Evolutionary conservation across 2,888 invertebrate genomes (phyloP).

Genomic region (Philhelius pedissequus): DNA sequence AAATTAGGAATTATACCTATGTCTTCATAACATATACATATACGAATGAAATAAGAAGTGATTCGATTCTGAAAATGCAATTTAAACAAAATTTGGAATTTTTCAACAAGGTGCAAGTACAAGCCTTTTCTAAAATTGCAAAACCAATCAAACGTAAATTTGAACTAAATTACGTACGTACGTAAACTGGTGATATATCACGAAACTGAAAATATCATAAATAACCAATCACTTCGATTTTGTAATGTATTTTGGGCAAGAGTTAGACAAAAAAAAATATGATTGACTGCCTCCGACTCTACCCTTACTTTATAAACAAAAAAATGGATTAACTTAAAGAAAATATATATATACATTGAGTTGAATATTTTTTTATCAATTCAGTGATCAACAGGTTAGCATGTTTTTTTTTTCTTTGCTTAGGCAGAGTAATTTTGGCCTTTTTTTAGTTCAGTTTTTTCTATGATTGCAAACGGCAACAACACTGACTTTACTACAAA

Average conservation of each 20-base stretch:
- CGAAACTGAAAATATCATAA: constrained; percentile 20
- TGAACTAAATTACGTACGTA: not conserved
- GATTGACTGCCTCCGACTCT: constrained; percentile 31
- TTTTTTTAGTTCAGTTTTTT: not conserved
- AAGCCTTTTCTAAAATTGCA: no score
- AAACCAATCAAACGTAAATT: not conserved
- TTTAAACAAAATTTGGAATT: no score
- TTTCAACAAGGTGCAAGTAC: no score
- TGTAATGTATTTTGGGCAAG: constrained; percentile 29
- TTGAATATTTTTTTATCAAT: constrained; percentile 44
- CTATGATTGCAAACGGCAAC: not conserved
- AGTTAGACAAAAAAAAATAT: constrained; percentile 18
- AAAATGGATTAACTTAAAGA: not conserved
- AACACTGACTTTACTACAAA: not conserved
- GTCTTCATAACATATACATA: no score
- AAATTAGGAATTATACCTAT: no score
- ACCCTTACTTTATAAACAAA: not conserved
- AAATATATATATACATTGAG: not conserved
- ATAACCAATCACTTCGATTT: constrained; percentile 51
- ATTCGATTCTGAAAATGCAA: no score
- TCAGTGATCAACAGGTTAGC: constrained; percentile 57
- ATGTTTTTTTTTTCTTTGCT: constrained; percentile 15
- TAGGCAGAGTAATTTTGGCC: constrained; percentile 16
- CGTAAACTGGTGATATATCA: no score
- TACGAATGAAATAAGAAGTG: no score